Percentiles rank a stretch among this genome's conserved stretches.
Conservation (phyloP, 2,113 vertebrate species). For the Chamaea fasciata region DNA sequence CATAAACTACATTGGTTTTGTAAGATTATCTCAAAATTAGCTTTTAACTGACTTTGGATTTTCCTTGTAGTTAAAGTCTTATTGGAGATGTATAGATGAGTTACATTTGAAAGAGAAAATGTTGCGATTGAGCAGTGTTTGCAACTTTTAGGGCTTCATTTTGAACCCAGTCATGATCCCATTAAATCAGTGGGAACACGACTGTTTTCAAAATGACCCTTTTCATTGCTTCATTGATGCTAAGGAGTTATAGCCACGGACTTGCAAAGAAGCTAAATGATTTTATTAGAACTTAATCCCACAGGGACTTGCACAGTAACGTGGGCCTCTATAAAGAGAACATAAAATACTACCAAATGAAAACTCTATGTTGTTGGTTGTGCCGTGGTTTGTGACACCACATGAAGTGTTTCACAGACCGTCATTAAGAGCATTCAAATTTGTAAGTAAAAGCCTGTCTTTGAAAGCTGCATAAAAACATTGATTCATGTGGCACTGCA, state of each 20-base stretch:
- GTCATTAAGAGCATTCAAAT: neutral
- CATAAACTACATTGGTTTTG: neutral
- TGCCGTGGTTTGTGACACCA: neutral
- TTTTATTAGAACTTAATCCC: constrained; percentile 15
- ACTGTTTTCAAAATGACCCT: neutral
- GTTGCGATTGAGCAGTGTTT: neutral
- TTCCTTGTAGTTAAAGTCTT: neutral
- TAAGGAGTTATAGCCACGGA: neutral
- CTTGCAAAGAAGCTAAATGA: neutral
- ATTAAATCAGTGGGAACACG: neutral
- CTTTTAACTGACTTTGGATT: neutral
- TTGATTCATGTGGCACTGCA: neutral
- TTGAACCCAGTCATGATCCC: neutral
- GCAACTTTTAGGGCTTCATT: neutral
- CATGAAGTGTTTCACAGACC: neutral
- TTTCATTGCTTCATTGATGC: neutral
- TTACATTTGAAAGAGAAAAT: neutral
- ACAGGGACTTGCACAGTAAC: neutral
- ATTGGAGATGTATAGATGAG: neutral
- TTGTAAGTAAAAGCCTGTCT: neutral
- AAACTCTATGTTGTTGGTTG: accelerated
- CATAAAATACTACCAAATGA: neutral
- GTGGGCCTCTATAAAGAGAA: neutral
- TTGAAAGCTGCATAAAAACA: neutral
- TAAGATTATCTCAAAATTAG: neutral